These are phyloP conservation scores for Diabrotica virgifera DNA, from an alignment of 1,140 invertebrate species.

Conservation along the genomic window DNA sequence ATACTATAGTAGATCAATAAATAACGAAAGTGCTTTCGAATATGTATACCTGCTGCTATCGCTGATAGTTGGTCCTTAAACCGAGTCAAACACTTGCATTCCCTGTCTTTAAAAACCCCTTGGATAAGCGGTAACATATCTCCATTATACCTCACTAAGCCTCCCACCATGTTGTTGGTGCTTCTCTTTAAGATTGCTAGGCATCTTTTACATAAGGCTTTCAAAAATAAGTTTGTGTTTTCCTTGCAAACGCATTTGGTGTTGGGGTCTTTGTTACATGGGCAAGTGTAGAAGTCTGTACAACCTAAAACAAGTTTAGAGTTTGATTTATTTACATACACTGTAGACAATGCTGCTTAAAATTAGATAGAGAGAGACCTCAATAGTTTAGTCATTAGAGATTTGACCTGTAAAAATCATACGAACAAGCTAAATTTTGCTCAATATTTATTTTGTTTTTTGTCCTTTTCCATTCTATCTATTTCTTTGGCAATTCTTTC, in stretches of 20 bases:
- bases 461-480: no score
- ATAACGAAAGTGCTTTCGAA: no score
- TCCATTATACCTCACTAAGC: neutral
- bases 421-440: no score
- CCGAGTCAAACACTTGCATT: conserved; percentile 26
- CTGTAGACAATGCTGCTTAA: no score
- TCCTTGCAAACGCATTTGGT: conserved; percentile 15
- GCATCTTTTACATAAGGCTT: conserved; percentile 15
- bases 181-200: conserved; percentile 4
- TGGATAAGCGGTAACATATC: conserved; percentile 25
- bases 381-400: no score
- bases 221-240: conserved; percentile 15
- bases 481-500: no score
- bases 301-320: neutral
- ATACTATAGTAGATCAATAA: no score
- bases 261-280: neutral
- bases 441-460: no score
- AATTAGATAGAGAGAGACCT: no score
- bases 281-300: neutral
- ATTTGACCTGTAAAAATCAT: no score
- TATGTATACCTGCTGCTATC: neutral
- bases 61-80: conserved; percentile 23
- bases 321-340: no score
- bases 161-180: conserved; percentile 11
- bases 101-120: conserved; percentile 18